A percentile compares a stretch with the other conserved stretches of the same genome.
Evolutionary conservation across 2,888 invertebrate genomes (phyloP).

Genomic region (Drosophila koepferae): DNA sequence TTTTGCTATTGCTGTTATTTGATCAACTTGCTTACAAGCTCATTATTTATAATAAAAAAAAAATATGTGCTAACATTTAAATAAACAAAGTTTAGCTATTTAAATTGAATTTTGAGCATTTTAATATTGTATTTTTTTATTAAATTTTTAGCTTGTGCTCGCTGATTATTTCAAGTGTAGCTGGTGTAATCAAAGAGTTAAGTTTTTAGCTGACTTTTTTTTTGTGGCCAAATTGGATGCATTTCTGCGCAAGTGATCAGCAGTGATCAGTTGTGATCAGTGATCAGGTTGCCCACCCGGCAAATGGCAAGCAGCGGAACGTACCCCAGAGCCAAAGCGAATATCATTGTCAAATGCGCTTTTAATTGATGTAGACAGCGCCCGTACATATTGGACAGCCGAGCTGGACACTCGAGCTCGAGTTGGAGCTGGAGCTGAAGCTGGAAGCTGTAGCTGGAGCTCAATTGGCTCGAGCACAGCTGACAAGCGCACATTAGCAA

Average conservation of each 20-base stretch:
- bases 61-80: background rate
- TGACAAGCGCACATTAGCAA: slow-evolving; percentile 80
- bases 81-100: too few relatives aligned
- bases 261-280: slow-evolving; percentile 32
- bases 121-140: background rate
- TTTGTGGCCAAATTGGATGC: slow-evolving; percentile 44
- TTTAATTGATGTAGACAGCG: slow-evolving; percentile 81
- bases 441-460: slow-evolving; percentile 20
- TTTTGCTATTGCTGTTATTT: background rate
- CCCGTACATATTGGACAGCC: slow-evolving; percentile 75
- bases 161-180: slow-evolving; percentile 24
- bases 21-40: background rate
- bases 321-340: slow-evolving; percentile 45
- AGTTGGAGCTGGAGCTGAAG: slow-evolving; percentile 15
- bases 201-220: background rate
- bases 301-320: slow-evolving; percentile 22
- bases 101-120: background rate
- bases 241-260: slow-evolving; percentile 35
- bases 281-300: slow-evolving; percentile 46
- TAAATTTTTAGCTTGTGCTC: background rate
- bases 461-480: slow-evolving; percentile 37
- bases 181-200: slow-evolving; percentile 33
- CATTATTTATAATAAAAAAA: background rate
- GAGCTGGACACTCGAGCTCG: slow-evolving; percentile 66
- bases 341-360: slow-evolving; percentile 81